Base-by-base conservation (phyloP, 2,113 vertebrate species). In the Hylia prasina region DNA sequence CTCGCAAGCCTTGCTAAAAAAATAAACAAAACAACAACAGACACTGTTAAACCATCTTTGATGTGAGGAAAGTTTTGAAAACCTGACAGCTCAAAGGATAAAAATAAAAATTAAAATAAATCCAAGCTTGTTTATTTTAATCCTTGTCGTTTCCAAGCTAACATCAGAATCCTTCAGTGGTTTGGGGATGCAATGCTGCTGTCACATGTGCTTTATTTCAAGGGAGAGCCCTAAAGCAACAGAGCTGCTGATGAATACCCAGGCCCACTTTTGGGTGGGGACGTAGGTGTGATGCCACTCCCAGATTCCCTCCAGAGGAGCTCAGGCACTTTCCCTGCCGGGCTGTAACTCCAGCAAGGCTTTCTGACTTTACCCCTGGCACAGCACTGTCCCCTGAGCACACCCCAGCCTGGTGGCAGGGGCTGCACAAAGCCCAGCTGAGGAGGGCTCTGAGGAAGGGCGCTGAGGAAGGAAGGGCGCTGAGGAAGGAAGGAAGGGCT, bases 131-230 rank as follows among this genome's bases (percentile, higher is more conserved):
- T 45, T 78, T 89, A 31, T 76, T 94, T 90, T n/a, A 79, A 76
- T 48, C 48, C 44, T 64, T 12, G 1, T 42, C 8, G 2, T 35
- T 79, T 79, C 57, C 56, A 68, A 68, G 63, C 57, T 76, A 68
- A 50, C 57, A 82, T 39, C n/a, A 71, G 76, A 92, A 63, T 48
- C 28, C 69, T 61, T 30, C 37, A 45, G 18, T 4, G 42, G 7
- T 68, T n/a, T 78, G 40, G 61, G 76, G 51, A 58, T 1, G 1
- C 10, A 33, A 0, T 1, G 13, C 5, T 72, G 40, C 58, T 85
- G 61, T 54, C 45, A 15, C 1, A 14, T 0, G 6, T 6, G 22
- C 35, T 73, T 11, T 3, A 4, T 37, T 47, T 24, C 31, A 54
- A 24, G 33, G 21, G 5, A 89, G 30, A 45, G 19, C 0, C 11